Evolutionary conservation across 2,888 invertebrate genomes (phyloP).

Genomic region (Caradrina clavipalpis): DNA sequence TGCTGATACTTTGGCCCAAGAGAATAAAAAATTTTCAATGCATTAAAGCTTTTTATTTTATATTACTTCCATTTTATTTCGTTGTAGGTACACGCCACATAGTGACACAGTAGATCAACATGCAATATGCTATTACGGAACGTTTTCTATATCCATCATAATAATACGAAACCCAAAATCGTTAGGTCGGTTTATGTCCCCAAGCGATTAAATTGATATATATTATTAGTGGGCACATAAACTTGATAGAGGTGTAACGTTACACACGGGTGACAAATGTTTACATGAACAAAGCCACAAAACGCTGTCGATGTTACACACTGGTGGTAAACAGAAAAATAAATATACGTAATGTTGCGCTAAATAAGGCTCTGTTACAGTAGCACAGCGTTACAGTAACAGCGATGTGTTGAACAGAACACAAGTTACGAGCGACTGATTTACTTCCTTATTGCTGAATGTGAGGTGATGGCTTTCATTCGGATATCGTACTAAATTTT

Average conservation of each 20-base stretch:
- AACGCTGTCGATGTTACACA: constrained; percentile 13
- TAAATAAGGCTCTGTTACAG: constrained; percentile 17
- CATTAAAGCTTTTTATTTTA: neutral
- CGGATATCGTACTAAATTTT: no score
- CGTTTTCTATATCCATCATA: constrained; percentile 6
- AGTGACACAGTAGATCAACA: neutral
- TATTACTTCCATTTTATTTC: no score
- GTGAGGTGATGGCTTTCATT: no score
- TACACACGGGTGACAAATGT: constrained; percentile 17
- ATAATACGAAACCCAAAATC: neutral
- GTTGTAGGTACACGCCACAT: no score
- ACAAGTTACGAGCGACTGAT: neutral
- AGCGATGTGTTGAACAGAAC: no score
- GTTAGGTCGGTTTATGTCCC: neutral
- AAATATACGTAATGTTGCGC: constrained; percentile 19
- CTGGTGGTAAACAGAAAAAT: constrained; percentile 37
- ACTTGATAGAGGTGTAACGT: constrained; percentile 23
- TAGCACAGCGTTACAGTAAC: neutral
- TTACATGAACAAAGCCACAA: constrained; percentile 24
- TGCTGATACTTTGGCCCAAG: no score
- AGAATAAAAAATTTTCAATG: no score
- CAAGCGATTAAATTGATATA: constrained; percentile 31
- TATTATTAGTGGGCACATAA: constrained; percentile 19
- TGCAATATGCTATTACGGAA: neutral
- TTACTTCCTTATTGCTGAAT: no score